These are phyloP conservation scores for Epinotia brunnichana DNA, from an alignment of 2,888 invertebrate genomes.

Conservation along the genomic window DNA sequence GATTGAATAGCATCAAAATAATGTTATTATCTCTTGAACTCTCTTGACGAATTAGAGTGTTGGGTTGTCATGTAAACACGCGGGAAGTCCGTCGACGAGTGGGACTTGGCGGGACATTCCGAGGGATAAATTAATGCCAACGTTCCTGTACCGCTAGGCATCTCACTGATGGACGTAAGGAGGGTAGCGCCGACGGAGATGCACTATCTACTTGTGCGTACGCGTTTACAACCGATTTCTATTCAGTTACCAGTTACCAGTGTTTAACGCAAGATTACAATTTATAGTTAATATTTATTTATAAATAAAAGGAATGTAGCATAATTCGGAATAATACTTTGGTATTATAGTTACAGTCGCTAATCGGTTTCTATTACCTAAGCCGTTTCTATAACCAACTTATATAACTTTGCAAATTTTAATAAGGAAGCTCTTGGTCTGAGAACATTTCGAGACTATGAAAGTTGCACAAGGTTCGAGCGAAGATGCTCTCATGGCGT, in stretches of 20 bases:
- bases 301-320: too few relatives aligned
- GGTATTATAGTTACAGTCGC: neutral
- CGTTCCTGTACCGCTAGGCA: slow-evolving; percentile 66
- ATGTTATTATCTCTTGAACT: slow-evolving; percentile 15
- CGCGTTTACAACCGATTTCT: neutral
- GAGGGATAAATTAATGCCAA: slow-evolving; percentile 79
- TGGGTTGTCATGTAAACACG: slow-evolving; percentile 68
- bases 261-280: neutral
- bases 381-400: too few relatives aligned
- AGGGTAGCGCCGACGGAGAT: slow-evolving; percentile 34
- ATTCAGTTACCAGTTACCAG: neutral
- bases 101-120: slow-evolving; percentile 63
- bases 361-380: too few relatives aligned
- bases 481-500: slow-evolving; percentile 45
- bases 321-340: neutral
- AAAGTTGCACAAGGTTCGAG: slow-evolving; percentile 26
- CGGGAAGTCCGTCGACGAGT: slow-evolving; percentile 63
- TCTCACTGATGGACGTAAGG: slow-evolving; percentile 73
- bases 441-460: neutral
- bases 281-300: too few relatives aligned
- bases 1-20: slow-evolving; percentile 4
- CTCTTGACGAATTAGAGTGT: slow-evolving; percentile 51
- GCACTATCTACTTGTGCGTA: slow-evolving; percentile 6
- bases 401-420: too few relatives aligned
- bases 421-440: too few relatives aligned